A percentile compares a stretch with the other conserved stretches of the same genome.
Evolutionary conservation across 2,888 invertebrate genomes (phyloP).

Genomic region (Stenchaetothrips biformis): DNA sequence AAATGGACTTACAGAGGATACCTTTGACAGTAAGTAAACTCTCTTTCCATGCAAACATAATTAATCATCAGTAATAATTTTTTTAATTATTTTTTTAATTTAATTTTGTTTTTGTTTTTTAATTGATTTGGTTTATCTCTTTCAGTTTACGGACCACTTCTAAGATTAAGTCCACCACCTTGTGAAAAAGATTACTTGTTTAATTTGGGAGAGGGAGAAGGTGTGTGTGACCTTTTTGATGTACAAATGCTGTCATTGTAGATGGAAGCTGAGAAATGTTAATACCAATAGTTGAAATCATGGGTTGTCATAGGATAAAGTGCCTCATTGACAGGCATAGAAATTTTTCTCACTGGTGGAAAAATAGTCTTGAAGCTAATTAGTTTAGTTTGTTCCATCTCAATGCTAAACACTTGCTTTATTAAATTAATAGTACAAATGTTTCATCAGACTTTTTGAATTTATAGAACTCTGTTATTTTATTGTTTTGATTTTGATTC

Average conservation of each 20-base stretch:
- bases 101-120: constrained; percentile 28
- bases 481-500: background rate
- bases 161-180: constrained; percentile 73
- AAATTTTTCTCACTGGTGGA: too few relatives aligned
- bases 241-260: constrained; percentile 31
- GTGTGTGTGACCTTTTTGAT: constrained; percentile 78
- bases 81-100: background rate
- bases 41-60: background rate
- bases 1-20: background rate
- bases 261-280: background rate
- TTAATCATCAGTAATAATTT: background rate
- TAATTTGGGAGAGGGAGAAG: constrained; percentile 72
- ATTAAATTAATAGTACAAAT: background rate
- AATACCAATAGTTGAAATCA: too few relatives aligned
- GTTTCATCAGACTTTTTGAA: background rate
- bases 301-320: too few relatives aligned
- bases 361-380: too few relatives aligned
- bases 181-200: constrained; percentile 75
- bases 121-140: constrained; percentile 39
- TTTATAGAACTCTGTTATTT: background rate
- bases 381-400: background rate
- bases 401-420: background rate
- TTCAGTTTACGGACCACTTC: constrained; percentile 61
- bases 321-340: too few relatives aligned
- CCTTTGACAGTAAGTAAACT: constrained; percentile 5